Evolutionary conservation across 2,113 vertebrate species (phyloP).

Genomic region (Rhineura floridana): DNA sequence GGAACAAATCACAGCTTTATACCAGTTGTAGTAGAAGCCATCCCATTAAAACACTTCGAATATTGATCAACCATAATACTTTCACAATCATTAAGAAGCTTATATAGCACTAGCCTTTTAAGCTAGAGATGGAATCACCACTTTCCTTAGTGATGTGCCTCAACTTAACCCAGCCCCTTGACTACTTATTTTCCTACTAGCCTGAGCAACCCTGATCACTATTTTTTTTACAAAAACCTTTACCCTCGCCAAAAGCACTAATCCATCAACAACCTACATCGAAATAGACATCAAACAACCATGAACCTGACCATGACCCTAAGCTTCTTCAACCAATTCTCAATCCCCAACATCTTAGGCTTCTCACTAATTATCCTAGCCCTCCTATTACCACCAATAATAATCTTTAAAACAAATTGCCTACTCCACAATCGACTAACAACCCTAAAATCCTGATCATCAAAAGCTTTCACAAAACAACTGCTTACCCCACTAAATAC

Average conservation of each 20-base stretch:
- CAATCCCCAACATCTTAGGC: accelerated
- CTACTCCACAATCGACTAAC: accelerated
- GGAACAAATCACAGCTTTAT: neutral
- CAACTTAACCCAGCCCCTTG: neutral
- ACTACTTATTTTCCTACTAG: accelerated
- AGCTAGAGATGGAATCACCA: accelerated
- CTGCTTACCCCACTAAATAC: accelerated
- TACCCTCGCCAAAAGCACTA: accelerated
- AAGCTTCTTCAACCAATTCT: neutral
- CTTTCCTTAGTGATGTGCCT: neutral
- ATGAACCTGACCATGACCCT: neutral
- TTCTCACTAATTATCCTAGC: accelerated
- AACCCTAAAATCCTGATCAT: accelerated
- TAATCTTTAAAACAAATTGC: accelerated
- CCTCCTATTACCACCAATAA: accelerated
- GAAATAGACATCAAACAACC: accelerated
- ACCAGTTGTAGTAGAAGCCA: accelerated
- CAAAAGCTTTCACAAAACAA: accelerated
- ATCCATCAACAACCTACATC: accelerated
- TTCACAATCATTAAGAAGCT: constrained; percentile 5
- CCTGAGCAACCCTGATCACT: accelerated
- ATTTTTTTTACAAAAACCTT: accelerated
- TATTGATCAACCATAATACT: neutral
- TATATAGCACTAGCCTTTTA: constrained; percentile 14
- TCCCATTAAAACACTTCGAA: accelerated